Conservation (phyloP, 2,797 vertebrate genomes). For the Argyrosomus regius region DNA sequence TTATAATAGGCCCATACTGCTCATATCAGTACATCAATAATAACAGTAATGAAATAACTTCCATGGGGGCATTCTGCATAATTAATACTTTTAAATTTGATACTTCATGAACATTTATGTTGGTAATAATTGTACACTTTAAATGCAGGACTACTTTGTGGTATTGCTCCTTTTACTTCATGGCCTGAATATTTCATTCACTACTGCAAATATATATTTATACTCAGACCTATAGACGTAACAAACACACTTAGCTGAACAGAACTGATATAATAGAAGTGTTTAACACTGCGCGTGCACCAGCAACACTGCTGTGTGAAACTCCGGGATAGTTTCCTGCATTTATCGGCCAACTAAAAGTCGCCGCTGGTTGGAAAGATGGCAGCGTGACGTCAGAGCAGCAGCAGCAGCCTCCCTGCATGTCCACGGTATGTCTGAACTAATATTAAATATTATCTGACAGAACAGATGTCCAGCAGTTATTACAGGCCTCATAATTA, state of each 20-base stretch:
- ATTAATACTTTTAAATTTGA: not conserved
- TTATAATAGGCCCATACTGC: not conserved
- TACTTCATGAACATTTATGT: not conserved
- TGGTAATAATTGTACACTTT: not conserved
- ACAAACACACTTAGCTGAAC: not conserved
- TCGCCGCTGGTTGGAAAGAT: conserved; percentile 17
- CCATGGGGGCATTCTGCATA: not conserved
- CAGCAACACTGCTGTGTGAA: not conserved
- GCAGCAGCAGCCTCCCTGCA: conserved; percentile 12
- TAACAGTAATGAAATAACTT: not conserved
- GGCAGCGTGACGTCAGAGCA: conserved; percentile 58
- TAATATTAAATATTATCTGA: not conserved
- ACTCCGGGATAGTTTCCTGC: conserved; percentile 57
- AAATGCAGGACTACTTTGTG: not conserved
- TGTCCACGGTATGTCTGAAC: conserved; percentile 51
- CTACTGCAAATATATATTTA: not conserved
- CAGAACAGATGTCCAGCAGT: fast-evolving
- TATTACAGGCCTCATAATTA: fast-evolving
- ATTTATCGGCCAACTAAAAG: conserved; percentile 51
- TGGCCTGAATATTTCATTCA: not conserved
- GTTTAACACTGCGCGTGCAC: fast-evolving
- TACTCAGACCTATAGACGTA: not conserved
- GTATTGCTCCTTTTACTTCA: not conserved
- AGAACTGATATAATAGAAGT: not conserved
- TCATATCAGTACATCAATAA: not conserved